Evolutionary conservation across 2,888 invertebrate genomes (phyloP).

Genomic region (Chloroclysta siterata): DNA sequence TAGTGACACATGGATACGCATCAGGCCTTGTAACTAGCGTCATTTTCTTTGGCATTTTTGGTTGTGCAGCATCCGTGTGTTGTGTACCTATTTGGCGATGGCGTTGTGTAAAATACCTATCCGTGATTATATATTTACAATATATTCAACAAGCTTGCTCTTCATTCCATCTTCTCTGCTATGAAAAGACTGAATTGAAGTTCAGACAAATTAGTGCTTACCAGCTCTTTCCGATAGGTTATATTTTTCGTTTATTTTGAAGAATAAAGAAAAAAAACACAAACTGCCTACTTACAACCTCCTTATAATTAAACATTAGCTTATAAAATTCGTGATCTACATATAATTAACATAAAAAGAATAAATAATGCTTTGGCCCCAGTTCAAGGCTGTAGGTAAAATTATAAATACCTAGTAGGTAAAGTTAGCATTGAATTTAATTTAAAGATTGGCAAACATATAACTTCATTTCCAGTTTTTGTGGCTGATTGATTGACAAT

Average conservation of each 20-base stretch:
- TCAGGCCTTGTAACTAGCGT: too few species aligned
- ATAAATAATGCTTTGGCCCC: slow-evolving; percentile 5
- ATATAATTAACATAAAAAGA: not conserved
- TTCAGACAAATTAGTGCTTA: not conserved
- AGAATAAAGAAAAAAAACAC: too few species aligned
- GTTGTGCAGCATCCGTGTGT: too few species aligned
- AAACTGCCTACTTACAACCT: too few species aligned
- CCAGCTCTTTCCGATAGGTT: too few species aligned
- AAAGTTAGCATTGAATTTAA: not conserved
- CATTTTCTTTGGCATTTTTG: too few species aligned
- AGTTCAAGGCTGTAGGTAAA: slow-evolving; percentile 12
- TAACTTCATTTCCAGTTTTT: not conserved
- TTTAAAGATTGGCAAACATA: not conserved
- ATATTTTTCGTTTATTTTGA: too few species aligned
- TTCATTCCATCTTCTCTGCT: not conserved
- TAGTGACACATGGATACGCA: too few species aligned
- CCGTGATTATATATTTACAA: not conserved
- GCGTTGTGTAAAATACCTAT: too few species aligned
- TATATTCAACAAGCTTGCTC: slow-evolving; percentile 6
- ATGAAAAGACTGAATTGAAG: slow-evolving; percentile 1
- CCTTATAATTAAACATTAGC: not conserved
- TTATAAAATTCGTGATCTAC: slow-evolving; percentile 6
- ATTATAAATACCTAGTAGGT: not conserved
- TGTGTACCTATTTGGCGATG: too few species aligned
- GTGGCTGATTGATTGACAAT: not conserved